Conservation (phyloP, 2,797 vertebrate species). For the Meriones psammophilus region DNA sequence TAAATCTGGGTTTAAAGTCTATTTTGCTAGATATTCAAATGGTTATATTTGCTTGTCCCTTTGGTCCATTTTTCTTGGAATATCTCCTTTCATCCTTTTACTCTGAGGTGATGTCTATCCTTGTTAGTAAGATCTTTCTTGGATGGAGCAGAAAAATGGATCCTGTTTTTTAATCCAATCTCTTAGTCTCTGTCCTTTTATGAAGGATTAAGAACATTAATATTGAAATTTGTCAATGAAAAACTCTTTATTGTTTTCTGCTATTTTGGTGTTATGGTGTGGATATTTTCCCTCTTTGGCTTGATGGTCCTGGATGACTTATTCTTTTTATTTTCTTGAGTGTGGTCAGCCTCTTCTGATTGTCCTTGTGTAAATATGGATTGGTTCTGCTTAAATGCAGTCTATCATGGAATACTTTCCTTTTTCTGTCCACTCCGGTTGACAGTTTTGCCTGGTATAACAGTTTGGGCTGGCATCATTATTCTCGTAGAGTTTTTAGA, state of each 20-base stretch:
- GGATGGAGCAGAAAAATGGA: background rate
- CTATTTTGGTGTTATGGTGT: background rate
- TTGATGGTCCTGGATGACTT: background rate
- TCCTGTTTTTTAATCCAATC: background rate
- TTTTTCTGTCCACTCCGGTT: background rate
- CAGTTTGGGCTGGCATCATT: background rate
- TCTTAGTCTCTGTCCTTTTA: background rate
- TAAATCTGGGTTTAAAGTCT: background rate
- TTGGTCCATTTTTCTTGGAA: background rate
- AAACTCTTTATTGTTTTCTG: background rate
- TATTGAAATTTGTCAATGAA: background rate
- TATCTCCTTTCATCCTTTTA: background rate
- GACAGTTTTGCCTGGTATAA: background rate
- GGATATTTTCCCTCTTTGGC: background rate
- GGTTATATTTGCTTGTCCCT: background rate
- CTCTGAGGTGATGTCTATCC: background rate
- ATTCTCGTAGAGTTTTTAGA: background rate
- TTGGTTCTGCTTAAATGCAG: background rate
- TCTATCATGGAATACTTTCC: background rate
- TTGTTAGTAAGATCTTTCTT: background rate
- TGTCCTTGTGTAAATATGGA: background rate
- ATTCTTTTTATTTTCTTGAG: background rate
- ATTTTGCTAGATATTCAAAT: background rate
- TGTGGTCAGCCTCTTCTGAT: background rate
- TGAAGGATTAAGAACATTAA: background rate